Percentiles rank a stretch among this genome's conserved stretches.
phyloP scores from a whole-genome alignment of 1,140 invertebrate species.

The Bombus waltoni region DNA sequence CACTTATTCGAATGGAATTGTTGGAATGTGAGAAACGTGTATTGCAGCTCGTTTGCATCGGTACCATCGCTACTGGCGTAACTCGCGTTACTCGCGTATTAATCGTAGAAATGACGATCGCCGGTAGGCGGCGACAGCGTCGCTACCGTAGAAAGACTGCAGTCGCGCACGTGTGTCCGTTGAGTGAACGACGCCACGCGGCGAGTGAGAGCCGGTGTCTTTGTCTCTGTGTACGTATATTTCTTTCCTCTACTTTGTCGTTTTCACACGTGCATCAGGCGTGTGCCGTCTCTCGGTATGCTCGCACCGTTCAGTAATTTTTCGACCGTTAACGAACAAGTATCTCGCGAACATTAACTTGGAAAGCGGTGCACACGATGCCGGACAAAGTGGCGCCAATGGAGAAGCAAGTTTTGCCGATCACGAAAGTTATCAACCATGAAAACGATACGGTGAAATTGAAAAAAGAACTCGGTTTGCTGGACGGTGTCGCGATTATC shows the following conservation, averaged over 20 bases:
- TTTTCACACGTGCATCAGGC: conserved; percentile 39
- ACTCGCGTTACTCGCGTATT: background rate
- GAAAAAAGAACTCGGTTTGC: conserved; percentile 91
- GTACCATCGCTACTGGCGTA: too few relatives aligned
- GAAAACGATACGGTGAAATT: conserved; percentile 85
- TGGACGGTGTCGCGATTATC: conserved; percentile 94
- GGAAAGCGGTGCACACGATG: conserved; percentile 20
- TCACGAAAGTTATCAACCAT: background rate
- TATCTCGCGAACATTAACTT: background rate
- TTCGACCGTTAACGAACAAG: conserved; percentile 1
- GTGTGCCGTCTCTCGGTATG: conserved; percentile 31
- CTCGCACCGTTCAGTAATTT: conserved; percentile 7
- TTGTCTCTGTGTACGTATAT: background rate
- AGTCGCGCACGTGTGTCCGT: conserved; percentile 40
- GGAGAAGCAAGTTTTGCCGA: conserved; percentile 46
- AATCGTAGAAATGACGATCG: background rate
- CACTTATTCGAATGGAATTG: too few relatives aligned
- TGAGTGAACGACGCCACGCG: conserved; percentile 38
- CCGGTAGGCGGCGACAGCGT: conserved; percentile 26
- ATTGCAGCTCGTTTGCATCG: too few relatives aligned
- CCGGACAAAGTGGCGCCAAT: conserved; percentile 64
- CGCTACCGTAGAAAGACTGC: conserved; percentile 5
- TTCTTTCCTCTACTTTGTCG: background rate
- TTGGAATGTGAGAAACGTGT: too few relatives aligned
- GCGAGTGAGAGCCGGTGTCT: background rate